Base-by-base conservation (phyloP, 2,888 invertebrate species). In the Macrosiphum euphorbiae region DNA sequence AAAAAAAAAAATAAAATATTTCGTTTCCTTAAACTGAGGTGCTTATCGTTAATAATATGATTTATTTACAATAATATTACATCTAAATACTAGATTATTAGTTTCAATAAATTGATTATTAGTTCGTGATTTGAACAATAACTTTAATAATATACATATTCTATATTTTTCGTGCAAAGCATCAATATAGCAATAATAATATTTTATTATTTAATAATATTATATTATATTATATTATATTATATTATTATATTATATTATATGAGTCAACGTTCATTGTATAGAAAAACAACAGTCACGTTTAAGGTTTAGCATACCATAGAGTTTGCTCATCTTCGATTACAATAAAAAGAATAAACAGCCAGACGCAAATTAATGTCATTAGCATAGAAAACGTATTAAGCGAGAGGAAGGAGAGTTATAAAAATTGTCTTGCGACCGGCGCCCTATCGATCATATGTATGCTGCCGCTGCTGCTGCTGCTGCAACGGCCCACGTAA, bases 361-460 rank as follows among this genome's bases (percentile, higher is more conserved):
- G 78, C 41, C 41, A 20, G 47, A 50, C 86, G 35, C 92, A 87
- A 87, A 92, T 92, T 61, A 61, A 92, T 61, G 92, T 61, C 92
- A 87, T 92, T 91, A 91, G 58, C 55, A 58, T 86, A 55, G 90
- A 8, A 50, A 35, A 67, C 52, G 55, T 20, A 55, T 20, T 24
- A 84, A 28, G 3, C 58, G 28, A 58, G 88, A 67, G 61, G 58
- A 28, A n/a, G 47, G 61, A 24, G 84, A 84, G 47, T 86, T 58
- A 41, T 88, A 84, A 89, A 88, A 89, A 89, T 85, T 52, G 88
- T 84, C 84, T 93, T n/a, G 89, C 58, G 89, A 58, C 58, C 84
- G 93, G 93, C 93, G 93, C 90, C 93, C 58, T 58, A 90, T 89
- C 85, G 58, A 94, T 94, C 90, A 86, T n/a, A 13, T 11, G 1